Conservation (phyloP, 2,113 vertebrate genomes). For the Eira barbara region DNA sequence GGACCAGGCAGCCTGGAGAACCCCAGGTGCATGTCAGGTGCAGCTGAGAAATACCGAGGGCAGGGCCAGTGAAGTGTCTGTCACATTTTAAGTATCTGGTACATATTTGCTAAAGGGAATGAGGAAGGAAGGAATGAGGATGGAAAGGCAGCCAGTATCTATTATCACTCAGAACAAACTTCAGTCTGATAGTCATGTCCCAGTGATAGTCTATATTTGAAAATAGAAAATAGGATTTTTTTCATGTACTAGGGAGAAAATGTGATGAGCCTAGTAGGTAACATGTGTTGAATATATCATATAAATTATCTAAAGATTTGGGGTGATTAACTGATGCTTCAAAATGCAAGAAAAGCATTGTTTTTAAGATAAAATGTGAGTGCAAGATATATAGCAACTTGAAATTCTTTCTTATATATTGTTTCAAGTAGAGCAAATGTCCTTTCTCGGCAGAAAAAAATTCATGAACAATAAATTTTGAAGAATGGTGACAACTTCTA, state of each 20-base stretch:
- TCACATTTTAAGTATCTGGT: background rate
- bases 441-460: background rate
- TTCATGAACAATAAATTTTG: background rate
- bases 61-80: background rate
- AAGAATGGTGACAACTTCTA: background rate
- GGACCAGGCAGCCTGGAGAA: background rate
- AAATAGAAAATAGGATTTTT: conserved; percentile 13
- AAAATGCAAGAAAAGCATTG: background rate
- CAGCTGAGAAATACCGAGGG: background rate
- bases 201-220: background rate
- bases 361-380: background rate
- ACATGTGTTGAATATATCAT: background rate
- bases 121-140: background rate
- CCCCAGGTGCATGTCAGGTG: background rate
- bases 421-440: conserved; percentile 4
- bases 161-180: background rate
- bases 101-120: background rate
- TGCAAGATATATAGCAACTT: background rate
- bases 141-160: background rate
- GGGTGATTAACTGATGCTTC: background rate
- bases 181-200: background rate
- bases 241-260: background rate
- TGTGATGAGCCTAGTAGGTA: background rate
- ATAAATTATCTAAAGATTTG: background rate
- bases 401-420: background rate